Percentiles rank a stretch among this genome's conserved stretches.
These are phyloP conservation scores for Megalurothrips usitatus DNA, from an alignment of 2,888 invertebrate genomes.

Conservation along the genomic window DNA sequence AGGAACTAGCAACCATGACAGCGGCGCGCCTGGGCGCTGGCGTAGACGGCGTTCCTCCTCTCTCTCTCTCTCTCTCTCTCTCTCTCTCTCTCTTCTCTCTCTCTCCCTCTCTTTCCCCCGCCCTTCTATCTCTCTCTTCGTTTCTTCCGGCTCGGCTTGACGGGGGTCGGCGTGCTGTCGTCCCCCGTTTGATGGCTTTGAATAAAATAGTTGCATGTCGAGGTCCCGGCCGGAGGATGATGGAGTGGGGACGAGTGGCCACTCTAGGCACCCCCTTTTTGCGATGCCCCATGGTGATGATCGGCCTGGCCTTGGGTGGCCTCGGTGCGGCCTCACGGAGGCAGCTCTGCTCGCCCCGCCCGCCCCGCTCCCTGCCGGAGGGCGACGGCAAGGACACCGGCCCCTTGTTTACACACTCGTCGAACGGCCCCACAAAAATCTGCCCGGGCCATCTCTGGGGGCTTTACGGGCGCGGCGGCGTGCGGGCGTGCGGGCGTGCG, in stretches of 20 bases:
- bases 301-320: not conserved
- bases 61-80: no score
- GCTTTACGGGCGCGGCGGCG: no score
- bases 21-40: not conserved
- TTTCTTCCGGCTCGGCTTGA: not conserved
- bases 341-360: no score
- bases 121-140: no score
- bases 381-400: not conserved
- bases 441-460: not conserved
- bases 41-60: not conserved
- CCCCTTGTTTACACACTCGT: not conserved
- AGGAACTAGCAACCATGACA: not conserved
- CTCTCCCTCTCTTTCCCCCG: no score
- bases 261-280: not conserved
- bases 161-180: not conserved
- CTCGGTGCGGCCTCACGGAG: not conserved
- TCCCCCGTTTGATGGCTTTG: not conserved
- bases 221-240: not conserved
- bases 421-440: conserved; percentile 6
- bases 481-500: no score
- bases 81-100: no score
- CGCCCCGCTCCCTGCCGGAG: no score
- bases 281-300: not conserved
- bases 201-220: conserved; percentile 23
- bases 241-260: not conserved